Evolutionary conservation across 2,113 vertebrate genomes (phyloP).

Genomic region (Azemiops feae): DNA sequence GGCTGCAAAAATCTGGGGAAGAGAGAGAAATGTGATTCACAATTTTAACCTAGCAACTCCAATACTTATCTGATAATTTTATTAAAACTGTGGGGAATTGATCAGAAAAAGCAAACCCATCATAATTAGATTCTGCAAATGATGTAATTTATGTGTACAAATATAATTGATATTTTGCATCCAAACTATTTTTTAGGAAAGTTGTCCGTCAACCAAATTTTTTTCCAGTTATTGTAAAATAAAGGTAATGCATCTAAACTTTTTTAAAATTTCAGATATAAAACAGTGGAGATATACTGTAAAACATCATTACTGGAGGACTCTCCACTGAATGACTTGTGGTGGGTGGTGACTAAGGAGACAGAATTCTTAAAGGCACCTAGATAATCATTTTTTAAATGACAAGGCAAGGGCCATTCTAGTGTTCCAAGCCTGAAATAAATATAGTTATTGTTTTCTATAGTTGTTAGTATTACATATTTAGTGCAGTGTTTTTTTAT

Average conservation of each 20-base stretch:
- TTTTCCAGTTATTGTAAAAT: neutral
- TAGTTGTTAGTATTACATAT: neutral
- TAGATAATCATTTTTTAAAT: neutral
- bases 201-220: neutral
- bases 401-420: neutral
- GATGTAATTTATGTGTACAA: neutral
- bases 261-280: neutral
- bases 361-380: neutral
- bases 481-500: neutral
- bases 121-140: neutral
- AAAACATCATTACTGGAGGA: neutral
- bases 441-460: neutral
- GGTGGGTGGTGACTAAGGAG: neutral
- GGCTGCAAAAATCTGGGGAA: neutral
- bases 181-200: neutral
- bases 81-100: neutral
- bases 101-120: neutral
- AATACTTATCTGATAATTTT: neutral
- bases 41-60: neutral
- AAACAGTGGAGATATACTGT: neutral
- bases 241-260: neutral
- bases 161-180: neutral
- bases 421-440: neutral
- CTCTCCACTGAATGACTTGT: neutral
- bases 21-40: neutral